Evolutionary conservation across 2,113 vertebrate species (phyloP).

Genomic region (Deroptyus accipitrinus): DNA sequence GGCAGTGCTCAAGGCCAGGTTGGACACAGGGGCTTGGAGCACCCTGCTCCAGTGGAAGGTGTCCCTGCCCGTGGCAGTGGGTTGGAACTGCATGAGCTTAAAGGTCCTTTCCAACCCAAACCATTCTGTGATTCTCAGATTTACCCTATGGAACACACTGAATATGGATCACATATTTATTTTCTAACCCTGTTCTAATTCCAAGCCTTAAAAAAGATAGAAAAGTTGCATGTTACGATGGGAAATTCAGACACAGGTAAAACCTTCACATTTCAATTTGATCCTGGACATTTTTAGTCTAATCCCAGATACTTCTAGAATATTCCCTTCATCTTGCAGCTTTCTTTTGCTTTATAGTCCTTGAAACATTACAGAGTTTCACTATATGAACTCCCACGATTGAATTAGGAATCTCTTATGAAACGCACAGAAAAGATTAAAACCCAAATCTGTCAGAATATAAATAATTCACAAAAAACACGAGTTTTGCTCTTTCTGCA

Average conservation of each 20-base stretch:
- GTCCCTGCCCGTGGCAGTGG: not conserved
- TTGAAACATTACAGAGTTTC: not conserved
- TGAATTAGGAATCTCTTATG: not conserved
- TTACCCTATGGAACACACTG: not conserved
- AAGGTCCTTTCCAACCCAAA: not conserved
- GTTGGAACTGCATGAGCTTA: not conserved
- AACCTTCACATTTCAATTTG: not conserved
- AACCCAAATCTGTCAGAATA: not conserved
- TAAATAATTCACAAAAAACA: not conserved
- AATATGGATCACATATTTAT: not conserved
- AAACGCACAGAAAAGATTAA: not conserved
- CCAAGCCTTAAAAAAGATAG: not conserved
- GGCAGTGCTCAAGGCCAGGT: too few relatives aligned
- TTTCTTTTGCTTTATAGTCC: not conserved
- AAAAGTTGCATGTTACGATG: not conserved
- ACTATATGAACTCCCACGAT: slow-evolving; percentile 7
- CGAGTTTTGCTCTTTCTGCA: not conserved
- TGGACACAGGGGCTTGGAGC: too few relatives aligned
- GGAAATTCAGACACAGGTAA: not conserved
- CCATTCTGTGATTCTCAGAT: not conserved
- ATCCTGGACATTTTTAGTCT: not conserved
- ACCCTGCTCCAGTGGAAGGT: fast-evolving
- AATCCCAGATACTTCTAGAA: not conserved
- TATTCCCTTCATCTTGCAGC: not conserved
- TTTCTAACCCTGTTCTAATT: not conserved